These are phyloP conservation scores for Penaeus chinensis DNA, from an alignment of 1,140 invertebrate genomes.

Conservation along the genomic window DNA sequence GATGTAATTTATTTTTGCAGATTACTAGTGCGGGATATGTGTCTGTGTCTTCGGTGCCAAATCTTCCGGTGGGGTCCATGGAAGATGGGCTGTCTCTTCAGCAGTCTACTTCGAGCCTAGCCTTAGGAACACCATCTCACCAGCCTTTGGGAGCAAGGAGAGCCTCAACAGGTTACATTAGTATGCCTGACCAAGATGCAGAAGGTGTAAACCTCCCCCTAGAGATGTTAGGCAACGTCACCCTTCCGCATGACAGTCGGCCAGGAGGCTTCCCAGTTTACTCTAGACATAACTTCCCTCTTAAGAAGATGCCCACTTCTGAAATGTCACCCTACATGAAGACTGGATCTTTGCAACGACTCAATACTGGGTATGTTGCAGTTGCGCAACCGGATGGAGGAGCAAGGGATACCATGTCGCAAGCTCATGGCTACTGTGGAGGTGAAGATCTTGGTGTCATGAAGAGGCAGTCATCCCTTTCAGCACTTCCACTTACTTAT, in stretches of 20 bases:
- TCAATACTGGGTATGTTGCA: constrained; percentile 50
- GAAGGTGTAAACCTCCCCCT: constrained; percentile 22
- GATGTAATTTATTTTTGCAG: neutral
- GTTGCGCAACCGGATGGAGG: constrained; percentile 46
- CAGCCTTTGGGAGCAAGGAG: constrained; percentile 32
- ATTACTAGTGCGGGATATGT: constrained; percentile 32
- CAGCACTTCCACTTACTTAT: constrained; percentile 6
- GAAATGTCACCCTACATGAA: constrained; percentile 43
- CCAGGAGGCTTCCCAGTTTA: constrained; percentile 36
- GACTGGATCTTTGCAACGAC: constrained; percentile 42
- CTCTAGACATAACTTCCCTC: constrained; percentile 44
- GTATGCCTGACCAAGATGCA: constrained; percentile 42
- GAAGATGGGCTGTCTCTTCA: constrained; percentile 22
- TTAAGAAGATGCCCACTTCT: constrained; percentile 25
- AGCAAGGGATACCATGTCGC: neutral
- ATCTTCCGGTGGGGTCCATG: constrained; percentile 26
- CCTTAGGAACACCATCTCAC: constrained; percentile 21
- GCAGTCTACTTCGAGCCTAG: constrained; percentile 30
- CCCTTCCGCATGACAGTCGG: constrained; percentile 39
- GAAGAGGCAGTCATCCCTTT: constrained; percentile 48
- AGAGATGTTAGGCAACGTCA: constrained; percentile 23
- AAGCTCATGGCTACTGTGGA: constrained; percentile 42
- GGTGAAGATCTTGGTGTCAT: constrained; percentile 30
- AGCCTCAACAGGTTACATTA: constrained; percentile 53
- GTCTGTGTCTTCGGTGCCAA: constrained; percentile 44